phyloP scores from a whole-genome alignment of 2,888 invertebrate genomes.

The Ametastegia equiseti region DNA sequence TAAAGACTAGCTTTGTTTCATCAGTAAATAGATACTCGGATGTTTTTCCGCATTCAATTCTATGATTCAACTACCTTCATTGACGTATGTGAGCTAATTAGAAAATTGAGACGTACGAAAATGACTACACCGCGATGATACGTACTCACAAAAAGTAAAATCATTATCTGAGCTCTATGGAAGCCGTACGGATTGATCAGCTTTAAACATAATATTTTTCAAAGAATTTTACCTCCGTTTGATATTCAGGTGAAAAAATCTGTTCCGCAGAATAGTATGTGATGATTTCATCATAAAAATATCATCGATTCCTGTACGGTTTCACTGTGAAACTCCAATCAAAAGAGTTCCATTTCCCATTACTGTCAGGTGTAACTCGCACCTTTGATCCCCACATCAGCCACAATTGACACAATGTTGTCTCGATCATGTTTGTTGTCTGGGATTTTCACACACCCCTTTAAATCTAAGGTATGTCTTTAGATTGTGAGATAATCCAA shows the following conservation, averaged over 20 bases:
- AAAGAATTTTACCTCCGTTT: background rate
- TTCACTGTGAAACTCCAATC: background rate
- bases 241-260: background rate
- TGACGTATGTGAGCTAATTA: background rate
- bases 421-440: background rate
- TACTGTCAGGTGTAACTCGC: background rate
- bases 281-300: background rate
- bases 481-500: background rate
- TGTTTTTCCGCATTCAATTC: background rate
- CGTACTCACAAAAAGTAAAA: background rate
- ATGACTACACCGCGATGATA: no score
- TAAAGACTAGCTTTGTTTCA: background rate
- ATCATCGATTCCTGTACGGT: background rate
- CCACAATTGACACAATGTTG: slow-evolving; percentile 21
- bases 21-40: background rate
- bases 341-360: background rate
- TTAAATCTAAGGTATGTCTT: slow-evolving; percentile 8
- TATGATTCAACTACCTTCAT: background rate
- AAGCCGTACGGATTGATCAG: background rate
- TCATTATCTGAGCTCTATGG: background rate
- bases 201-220: background rate
- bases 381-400: background rate
- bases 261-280: background rate
- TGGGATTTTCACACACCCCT: background rate
- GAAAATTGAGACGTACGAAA: background rate